phyloP scores from a whole-genome alignment of 2,888 invertebrate genomes.

The Tetranychus truncatus region DNA sequence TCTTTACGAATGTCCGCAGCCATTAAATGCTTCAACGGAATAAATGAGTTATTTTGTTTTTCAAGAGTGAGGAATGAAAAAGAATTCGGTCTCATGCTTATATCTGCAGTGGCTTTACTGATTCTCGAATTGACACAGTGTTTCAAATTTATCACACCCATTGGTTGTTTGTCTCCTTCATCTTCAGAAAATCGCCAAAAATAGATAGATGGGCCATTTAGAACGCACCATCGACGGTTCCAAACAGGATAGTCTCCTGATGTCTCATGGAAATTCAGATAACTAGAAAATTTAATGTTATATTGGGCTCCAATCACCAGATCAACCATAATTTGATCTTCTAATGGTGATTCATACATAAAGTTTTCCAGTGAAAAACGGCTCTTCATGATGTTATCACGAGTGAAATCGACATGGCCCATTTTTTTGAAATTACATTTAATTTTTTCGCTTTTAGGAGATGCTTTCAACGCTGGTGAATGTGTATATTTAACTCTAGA shows the following conservation, averaged over 20 bases:
- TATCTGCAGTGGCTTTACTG: neutral
- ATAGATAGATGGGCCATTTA: neutral
- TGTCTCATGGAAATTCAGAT: neutral
- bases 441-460: neutral
- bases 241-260: conserved; percentile 7
- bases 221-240: conserved; percentile 7
- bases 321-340: neutral
- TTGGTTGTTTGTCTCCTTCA: neutral
- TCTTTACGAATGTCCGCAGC: conserved; percentile 7
- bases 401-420: neutral
- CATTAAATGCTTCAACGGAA: neutral
- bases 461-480: neutral
- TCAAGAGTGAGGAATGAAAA: conserved; percentile 2
- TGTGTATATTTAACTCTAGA: neutral
- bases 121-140: conserved; percentile 6
- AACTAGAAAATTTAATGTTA: neutral
- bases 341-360: too few species aligned
- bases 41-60: neutral
- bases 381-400: neutral
- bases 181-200: conserved; percentile 5
- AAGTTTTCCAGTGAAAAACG: neutral
- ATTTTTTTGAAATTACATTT: neutral
- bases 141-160: neutral
- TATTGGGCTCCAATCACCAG: neutral
- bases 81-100: neutral